phyloP scores from a whole-genome alignment of 2,113 vertebrate species.

The Murina feae region DNA sequence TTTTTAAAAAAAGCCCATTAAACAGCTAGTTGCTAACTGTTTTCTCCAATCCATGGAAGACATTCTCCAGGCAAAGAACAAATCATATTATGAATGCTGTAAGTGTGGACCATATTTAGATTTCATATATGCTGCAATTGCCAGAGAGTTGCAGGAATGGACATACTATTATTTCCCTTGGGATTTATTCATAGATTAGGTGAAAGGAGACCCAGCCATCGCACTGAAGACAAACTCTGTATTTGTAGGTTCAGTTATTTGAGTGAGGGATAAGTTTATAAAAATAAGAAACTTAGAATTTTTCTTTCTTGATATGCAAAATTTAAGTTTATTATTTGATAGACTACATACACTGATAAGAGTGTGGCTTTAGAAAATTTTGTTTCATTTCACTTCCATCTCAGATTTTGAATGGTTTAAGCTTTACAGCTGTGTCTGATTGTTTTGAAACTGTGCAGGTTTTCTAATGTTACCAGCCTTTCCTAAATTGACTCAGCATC shows the following conservation, averaged over 20 bases:
- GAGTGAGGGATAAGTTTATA: neutral
- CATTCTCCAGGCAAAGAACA: neutral
- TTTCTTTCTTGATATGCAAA: neutral
- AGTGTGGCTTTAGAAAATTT: neutral
- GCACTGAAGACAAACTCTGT: neutral
- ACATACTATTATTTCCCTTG: accelerated
- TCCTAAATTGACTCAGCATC: neutral
- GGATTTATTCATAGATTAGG: neutral
- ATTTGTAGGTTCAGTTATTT: neutral
- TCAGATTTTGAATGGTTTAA: neutral
- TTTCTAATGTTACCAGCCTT: neutral
- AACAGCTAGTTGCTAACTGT: neutral
- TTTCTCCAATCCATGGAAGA: neutral
- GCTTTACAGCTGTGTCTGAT: neutral
- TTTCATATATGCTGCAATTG: accelerated
- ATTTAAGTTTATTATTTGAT: neutral
- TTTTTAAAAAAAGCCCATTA: neutral
- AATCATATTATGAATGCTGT: neutral
- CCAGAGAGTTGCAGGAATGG: neutral
- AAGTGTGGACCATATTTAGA: neutral
- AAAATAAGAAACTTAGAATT: neutral
- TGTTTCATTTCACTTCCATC: neutral
- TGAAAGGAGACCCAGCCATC: neutral
- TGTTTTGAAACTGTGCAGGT: neutral
- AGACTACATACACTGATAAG: neutral